Evolutionary conservation across 1,140 invertebrate species (phyloP).

Genomic region (Aphaenogaster rudis): DNA sequence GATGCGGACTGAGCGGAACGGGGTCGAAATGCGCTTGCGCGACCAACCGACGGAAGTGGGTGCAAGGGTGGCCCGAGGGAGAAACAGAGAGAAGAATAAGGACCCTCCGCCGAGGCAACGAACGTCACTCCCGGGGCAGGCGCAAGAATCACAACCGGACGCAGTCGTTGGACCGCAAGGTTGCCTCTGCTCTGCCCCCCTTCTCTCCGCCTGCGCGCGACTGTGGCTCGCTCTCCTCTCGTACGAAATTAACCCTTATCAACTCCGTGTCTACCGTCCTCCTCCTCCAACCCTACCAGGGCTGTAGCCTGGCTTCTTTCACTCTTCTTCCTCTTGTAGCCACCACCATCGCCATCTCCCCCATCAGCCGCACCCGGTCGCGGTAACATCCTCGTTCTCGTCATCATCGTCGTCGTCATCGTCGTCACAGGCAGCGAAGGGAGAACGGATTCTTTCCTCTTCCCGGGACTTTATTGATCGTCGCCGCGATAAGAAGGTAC

Average conservation of each 20-base stretch:
- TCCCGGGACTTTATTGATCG: slow-evolving; percentile 86
- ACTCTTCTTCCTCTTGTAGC: slow-evolving; percentile 15
- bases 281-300: slow-evolving; percentile 21
- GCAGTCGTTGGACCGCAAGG: slow-evolving; percentile 78
- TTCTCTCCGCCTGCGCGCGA: slow-evolving; percentile 46
- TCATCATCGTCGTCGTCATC: slow-evolving; percentile 73
- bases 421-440: slow-evolving; percentile 78
- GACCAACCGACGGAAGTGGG: slow-evolving; percentile 54
- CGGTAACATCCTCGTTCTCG: slow-evolving; percentile 29
- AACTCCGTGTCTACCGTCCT: slow-evolving; percentile 80
- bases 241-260: slow-evolving; percentile 88
- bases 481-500: slow-evolving; percentile 85
- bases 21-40: slow-evolving; percentile 73
- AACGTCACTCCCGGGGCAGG: slow-evolving; percentile 77
- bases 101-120: slow-evolving; percentile 54
- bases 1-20: slow-evolving; percentile 71
- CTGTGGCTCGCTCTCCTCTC: slow-evolving; percentile 67
- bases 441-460: slow-evolving; percentile 85
- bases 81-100: slow-evolving; percentile 47
- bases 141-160: slow-evolving; percentile 84
- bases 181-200: slow-evolving; percentile 56
- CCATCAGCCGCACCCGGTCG: slow-evolving; percentile 54
- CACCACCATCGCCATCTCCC: slow-evolving; percentile 42
- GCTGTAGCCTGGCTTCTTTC: slow-evolving; percentile 36
- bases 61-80: slow-evolving; percentile 49